Percentiles rank a stretch among this genome's conserved stretches.
Evolutionary conservation across 2,113 vertebrate genomes (phyloP).

Genomic region (Rhinichthys klamathensis): DNA sequence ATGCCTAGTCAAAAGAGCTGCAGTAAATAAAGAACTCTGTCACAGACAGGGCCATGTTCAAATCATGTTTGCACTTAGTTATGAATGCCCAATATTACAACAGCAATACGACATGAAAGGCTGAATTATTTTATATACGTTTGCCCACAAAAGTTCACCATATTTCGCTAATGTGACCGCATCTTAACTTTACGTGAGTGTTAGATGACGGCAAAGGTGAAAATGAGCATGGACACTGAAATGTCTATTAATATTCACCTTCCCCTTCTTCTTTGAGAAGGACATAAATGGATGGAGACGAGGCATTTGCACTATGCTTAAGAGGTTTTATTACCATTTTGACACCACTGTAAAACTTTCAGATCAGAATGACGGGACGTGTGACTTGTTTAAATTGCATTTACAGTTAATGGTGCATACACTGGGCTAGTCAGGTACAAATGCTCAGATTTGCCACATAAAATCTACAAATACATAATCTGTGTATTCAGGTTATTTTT

Average conservation of each 20-base stretch:
- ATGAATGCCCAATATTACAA: neutral
- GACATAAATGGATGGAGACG: neutral
- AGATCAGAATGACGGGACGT: conserved; percentile 3
- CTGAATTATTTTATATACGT: too few species aligned
- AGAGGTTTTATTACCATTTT: conserved; percentile 6
- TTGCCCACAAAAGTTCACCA: neutral
- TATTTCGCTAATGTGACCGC: neutral
- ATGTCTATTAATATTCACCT: neutral
- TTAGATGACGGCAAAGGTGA: neutral
- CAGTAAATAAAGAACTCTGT: conserved; percentile 17
- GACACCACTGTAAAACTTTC: conserved; percentile 25
- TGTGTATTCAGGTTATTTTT: neutral
- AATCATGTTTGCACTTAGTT: neutral
- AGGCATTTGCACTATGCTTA: neutral
- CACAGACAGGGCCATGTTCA: neutral
- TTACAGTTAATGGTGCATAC: neutral
- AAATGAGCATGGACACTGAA: neutral
- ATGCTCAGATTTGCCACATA: neutral
- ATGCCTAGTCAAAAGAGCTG: conserved; percentile 55
- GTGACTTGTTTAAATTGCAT: conserved; percentile 1
- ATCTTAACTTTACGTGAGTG: too few species aligned
- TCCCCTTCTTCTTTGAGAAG: neutral
- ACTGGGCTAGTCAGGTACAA: conserved; percentile 3
- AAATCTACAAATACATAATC: conserved; percentile 7
- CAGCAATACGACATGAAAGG: too few species aligned